phyloP scores from a whole-genome alignment of 2,888 invertebrate genomes.

The Furcula furcula region DNA sequence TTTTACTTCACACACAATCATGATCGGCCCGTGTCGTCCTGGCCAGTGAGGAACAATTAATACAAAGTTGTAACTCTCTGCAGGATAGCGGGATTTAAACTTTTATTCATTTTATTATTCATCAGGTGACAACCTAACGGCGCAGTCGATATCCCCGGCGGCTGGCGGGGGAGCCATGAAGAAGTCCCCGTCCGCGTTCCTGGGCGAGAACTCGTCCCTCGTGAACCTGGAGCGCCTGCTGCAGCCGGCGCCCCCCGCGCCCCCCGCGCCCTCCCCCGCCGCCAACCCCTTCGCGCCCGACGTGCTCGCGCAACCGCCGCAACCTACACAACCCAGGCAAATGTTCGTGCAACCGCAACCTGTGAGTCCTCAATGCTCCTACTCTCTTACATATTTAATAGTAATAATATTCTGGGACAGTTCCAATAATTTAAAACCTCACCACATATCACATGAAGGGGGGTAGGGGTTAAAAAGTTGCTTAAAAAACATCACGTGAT shows the following conservation, averaged over 20 bases:
- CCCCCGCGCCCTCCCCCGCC: conserved; percentile 38
- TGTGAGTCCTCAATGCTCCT: conserved; percentile 30
- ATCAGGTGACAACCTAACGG: conserved; percentile 70
- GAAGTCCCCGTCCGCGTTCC: conserved; percentile 97
- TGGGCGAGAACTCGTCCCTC: conserved; percentile 97
- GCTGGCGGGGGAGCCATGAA: conserved; percentile 82
- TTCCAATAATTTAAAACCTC: no score
- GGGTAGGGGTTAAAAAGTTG: no score
- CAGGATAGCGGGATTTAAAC: no score
- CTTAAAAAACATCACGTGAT: no score
- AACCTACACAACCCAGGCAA: conserved; percentile 21
- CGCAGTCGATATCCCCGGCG: conserved; percentile 80
- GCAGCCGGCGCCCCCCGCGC: conserved; percentile 40
- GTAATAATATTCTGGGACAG: no score
- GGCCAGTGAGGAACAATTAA: no score
- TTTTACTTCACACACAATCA: no score
- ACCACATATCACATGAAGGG: no score
- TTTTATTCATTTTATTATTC: no score
- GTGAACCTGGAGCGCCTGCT: conserved; percentile 99
- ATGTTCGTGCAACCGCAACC: conserved; percentile 44
- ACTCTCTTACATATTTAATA: no score
- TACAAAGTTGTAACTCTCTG: no score
- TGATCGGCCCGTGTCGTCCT: no score
- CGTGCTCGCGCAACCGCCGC: conserved; percentile 11
- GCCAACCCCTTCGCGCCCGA: neutral